A percentile compares a stretch with the other conserved stretches of the same genome.
Evolutionary conservation across 2,888 invertebrate genomes (phyloP).

Genomic region (Leucophenga maculata): DNA sequence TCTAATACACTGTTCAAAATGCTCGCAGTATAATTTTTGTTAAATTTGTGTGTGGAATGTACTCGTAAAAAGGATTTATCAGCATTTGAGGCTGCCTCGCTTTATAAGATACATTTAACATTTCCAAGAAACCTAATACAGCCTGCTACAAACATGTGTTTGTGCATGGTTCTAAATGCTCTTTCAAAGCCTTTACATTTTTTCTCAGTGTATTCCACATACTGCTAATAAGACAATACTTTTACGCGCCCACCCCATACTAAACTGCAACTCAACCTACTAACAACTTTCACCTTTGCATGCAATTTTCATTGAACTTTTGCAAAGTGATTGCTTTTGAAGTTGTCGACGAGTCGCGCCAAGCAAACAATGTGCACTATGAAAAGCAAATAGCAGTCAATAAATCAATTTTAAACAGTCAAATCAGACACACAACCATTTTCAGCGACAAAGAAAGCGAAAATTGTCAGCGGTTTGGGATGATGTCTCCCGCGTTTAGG

Average conservation of each 20-base stretch:
- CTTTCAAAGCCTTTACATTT: too few relatives aligned
- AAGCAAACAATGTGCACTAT: neutral
- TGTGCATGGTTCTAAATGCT: too few relatives aligned
- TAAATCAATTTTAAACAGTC: conserved; percentile 20
- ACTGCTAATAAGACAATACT: neutral
- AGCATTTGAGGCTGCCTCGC: too few relatives aligned
- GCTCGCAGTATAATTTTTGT: neutral
- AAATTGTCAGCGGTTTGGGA: neutral
- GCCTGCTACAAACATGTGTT: too few relatives aligned
- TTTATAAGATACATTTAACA: too few relatives aligned
- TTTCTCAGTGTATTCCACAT: neutral
- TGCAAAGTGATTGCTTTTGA: neutral
- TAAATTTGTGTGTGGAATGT: too few relatives aligned
- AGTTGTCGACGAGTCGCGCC: neutral
- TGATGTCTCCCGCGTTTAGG: neutral
- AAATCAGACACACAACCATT: conserved; percentile 11
- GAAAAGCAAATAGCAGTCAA: conserved; percentile 6
- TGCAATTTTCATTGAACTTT: conserved; percentile 22
- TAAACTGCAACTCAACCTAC: neutral
- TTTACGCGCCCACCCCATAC: neutral
- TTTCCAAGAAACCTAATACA: too few relatives aligned
- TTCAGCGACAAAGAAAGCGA: conserved; percentile 13
- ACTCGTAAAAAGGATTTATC: neutral
- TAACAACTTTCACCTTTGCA: conserved; percentile 19
- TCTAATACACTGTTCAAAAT: neutral